Evolutionary conservation across 2,888 invertebrate genomes (phyloP), one percentile per base, ranked within the genome.

Genomic region (Drosophila kuntzei): DNA sequence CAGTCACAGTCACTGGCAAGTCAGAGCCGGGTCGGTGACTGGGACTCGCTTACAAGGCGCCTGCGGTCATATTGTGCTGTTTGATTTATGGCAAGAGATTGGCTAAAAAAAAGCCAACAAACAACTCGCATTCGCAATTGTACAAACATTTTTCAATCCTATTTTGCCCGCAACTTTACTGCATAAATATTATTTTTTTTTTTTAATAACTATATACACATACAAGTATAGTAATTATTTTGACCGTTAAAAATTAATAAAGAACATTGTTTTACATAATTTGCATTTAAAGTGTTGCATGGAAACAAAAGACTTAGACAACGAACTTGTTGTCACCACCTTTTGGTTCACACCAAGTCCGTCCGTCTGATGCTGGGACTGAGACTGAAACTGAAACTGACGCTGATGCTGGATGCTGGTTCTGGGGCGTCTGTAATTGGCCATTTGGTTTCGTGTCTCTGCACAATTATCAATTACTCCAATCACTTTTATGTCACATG

Each of bases 401-500:
- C 27, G 4, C 41, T 41, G 20, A 12, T 0, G 4, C 18, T 20
- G 41, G 3, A 14, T 25, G 0, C 51, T 16, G 16, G 8, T 32
- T 27, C 37, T 27, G 58, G 34, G 50, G 43, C 55, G 47, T 66
- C 65, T 67, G 57, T 85, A 85, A 85, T 82, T 85, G 85, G 71
- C 70, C 72, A 64, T 71, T 71, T 63, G 69, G 67, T 74, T 83
- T 81, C 87, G 75, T 84, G 83, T 81, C 77, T 86, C 77, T 80
- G 79, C 71, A 77, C 84, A 81, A 85, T 85, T 85, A 85, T 87
- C 87, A 85, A 87, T 87, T 87, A 84, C 82, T 78, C 74, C 87
- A 85, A 85, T 85, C 87, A 79, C 84, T 87, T 87, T 76, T 87
- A 84, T 85, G 87, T 87, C 87, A 87, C 85, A 87, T 87, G 87